These are phyloP conservation scores for Hipposideros armiger DNA, from an alignment of 2,113 vertebrate genomes.

Conservation along the genomic window DNA sequence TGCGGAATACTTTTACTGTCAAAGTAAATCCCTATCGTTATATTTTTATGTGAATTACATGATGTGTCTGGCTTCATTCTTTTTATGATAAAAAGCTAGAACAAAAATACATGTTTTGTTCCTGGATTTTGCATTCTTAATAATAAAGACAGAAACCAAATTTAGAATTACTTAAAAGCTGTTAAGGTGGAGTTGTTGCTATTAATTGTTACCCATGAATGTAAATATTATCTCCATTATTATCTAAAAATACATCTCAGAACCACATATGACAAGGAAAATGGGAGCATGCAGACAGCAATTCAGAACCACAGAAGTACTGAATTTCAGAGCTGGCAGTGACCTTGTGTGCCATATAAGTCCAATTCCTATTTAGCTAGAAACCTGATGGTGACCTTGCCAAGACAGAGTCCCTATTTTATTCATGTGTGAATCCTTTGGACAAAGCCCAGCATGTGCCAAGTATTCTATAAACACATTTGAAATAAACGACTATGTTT, in stretches of 20 bases:
- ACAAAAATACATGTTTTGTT: not conserved
- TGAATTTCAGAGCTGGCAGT: not conserved
- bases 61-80: not conserved
- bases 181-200: not conserved
- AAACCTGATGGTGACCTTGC: not conserved
- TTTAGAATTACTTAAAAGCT: constrained; percentile 19
- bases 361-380: not conserved
- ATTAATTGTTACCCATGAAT: not conserved
- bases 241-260: constrained; percentile 57
- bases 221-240: not conserved
- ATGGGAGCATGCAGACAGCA: not conserved
- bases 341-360: not conserved
- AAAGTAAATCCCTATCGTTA: not conserved
- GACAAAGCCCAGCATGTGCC: not conserved
- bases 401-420: not conserved
- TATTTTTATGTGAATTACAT: not conserved
- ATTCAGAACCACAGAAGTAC: constrained; percentile 45
- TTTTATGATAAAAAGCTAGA: not conserved
- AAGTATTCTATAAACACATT: constrained; percentile 36
- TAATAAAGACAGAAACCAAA: not conserved
- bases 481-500: constrained; percentile 18
- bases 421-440: not conserved
- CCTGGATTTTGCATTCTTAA: not conserved
- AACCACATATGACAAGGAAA: constrained; percentile 6
- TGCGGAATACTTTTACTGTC: not conserved